phyloP scores from a whole-genome alignment of 37 sponge, comb jelly and placozoan species.

The Dysidea cf. avara region DNA sequence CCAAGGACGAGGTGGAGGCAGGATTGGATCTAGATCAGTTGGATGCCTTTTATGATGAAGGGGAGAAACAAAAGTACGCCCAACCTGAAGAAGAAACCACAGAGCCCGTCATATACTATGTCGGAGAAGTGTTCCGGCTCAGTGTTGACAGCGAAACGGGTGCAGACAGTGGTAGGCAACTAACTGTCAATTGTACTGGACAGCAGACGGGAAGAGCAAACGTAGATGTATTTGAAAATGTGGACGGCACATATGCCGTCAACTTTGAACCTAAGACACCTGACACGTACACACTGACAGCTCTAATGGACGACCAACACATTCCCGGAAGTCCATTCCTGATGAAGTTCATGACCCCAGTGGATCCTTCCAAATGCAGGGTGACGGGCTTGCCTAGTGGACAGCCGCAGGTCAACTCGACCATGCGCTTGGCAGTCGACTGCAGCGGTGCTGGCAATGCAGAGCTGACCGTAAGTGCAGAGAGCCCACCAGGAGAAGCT shows the following conservation, averaged over 20 bases:
- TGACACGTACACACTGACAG: constrained; percentile 11
- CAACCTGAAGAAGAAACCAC: too few species aligned
- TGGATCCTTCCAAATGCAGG: constrained; percentile 50
- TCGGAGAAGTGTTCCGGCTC: too few species aligned
- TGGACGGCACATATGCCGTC: constrained; percentile 1
- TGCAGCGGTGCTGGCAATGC: constrained; percentile 63
- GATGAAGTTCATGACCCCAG: constrained; percentile 21
- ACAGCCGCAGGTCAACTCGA: too few species aligned
- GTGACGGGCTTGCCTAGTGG: too few species aligned
- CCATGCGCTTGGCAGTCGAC: constrained; percentile 53
- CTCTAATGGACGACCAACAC: constrained; percentile 18
- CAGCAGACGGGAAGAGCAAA: background rate
- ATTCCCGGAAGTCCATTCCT: constrained; percentile 50
- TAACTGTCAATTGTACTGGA: background rate
- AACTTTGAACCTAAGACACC: constrained; percentile 5
- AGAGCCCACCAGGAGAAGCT: constrained; percentile 39
- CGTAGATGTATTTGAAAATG: background rate
- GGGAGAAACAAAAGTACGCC: too few species aligned
- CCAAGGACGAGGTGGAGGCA: too few species aligned
- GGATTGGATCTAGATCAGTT: too few species aligned
- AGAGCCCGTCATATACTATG: too few species aligned
- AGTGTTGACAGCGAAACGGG: too few species aligned
- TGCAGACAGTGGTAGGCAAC: constrained; percentile 11
- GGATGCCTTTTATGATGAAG: too few species aligned
- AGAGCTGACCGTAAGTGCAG: constrained; percentile 52